These are phyloP conservation scores for Trachurus trachurus DNA, from an alignment of 2,797 vertebrate species.

Conservation along the genomic window DNA sequence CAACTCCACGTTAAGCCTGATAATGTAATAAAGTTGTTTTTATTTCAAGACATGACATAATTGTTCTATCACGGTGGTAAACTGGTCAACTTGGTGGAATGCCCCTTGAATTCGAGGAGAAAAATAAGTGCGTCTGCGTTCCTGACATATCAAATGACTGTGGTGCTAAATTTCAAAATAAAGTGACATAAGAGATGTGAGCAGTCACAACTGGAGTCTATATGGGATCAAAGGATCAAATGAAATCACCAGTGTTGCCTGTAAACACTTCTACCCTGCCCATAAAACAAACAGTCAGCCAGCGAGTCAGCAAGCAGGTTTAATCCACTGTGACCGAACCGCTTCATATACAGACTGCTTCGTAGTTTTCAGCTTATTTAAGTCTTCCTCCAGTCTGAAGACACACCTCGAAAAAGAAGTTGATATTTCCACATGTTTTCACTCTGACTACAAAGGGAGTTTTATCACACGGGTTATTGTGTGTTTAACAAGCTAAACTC, in stretches of 20 bases:
- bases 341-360: not conserved
- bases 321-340: slow-evolving; percentile 1
- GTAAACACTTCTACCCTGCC: slow-evolving; percentile 38
- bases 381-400: slow-evolving; percentile 5
- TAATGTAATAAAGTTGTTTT: too few relatives aligned
- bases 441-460: not conserved
- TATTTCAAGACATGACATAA: too few relatives aligned
- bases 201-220: slow-evolving; percentile 6
- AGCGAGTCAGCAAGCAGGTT: slow-evolving; percentile 11
- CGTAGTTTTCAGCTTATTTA: not conserved
- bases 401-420: not conserved
- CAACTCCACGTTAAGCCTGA: too few relatives aligned
- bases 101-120: not conserved
- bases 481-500: slow-evolving; percentile 11
- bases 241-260: slow-evolving; percentile 28
- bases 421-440: not conserved
- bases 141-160: not conserved
- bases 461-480: slow-evolving; percentile 28
- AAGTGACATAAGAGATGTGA: not conserved
- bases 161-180: slow-evolving; percentile 70
- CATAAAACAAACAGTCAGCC: slow-evolving; percentile 59
- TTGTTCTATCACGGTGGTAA: not conserved
- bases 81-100: not conserved
- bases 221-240: slow-evolving; percentile 13
- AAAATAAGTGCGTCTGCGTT: too few relatives aligned